These are phyloP conservation scores for Chlorops oryzae DNA, from an alignment of 1,140 invertebrate genomes.

Conservation along the genomic window DNA sequence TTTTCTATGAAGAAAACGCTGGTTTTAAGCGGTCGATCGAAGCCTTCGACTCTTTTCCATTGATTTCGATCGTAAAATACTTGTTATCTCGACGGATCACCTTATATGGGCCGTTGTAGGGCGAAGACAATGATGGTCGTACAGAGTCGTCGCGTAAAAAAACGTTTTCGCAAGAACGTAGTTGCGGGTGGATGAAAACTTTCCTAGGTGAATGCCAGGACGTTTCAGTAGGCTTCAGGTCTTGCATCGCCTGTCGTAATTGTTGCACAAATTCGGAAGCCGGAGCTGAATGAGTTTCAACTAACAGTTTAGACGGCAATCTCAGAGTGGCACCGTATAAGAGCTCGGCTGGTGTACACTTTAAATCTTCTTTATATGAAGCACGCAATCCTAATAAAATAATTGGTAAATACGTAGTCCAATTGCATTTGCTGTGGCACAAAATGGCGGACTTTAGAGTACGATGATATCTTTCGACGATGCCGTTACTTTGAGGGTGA, in stretches of 20 bases:
- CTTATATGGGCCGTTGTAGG: too few relatives aligned
- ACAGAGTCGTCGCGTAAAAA: too few relatives aligned
- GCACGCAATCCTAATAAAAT: slow-evolving; percentile 29
- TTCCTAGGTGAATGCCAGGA: too few relatives aligned
- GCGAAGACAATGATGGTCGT: too few relatives aligned
- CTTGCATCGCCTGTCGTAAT: slow-evolving; percentile 18
- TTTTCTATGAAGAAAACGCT: too few relatives aligned
- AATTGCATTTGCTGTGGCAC: slow-evolving; percentile 9
- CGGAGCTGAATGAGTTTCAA: not conserved
- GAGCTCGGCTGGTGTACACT: slow-evolving; percentile 10
- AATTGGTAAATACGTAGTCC: slow-evolving; percentile 20
- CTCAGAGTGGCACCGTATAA: slow-evolving; percentile 27
- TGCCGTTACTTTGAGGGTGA: slow-evolving; percentile 42
- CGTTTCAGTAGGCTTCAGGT: slow-evolving; percentile 15
- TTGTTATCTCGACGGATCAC: too few relatives aligned
- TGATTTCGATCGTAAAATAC: too few relatives aligned
- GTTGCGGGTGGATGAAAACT: too few relatives aligned
- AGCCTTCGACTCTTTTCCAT: too few relatives aligned
- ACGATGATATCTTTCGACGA: slow-evolving; percentile 47
- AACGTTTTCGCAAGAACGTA: too few relatives aligned
- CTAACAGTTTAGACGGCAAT: slow-evolving; percentile 44
- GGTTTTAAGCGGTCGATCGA: too few relatives aligned
- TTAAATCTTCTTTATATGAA: slow-evolving; percentile 15
- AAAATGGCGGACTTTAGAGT: slow-evolving; percentile 44
- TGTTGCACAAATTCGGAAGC: slow-evolving; percentile 17